Conservation (phyloP, 1,140 invertebrate genomes). For the Akabosia matsudoensis region DNA sequence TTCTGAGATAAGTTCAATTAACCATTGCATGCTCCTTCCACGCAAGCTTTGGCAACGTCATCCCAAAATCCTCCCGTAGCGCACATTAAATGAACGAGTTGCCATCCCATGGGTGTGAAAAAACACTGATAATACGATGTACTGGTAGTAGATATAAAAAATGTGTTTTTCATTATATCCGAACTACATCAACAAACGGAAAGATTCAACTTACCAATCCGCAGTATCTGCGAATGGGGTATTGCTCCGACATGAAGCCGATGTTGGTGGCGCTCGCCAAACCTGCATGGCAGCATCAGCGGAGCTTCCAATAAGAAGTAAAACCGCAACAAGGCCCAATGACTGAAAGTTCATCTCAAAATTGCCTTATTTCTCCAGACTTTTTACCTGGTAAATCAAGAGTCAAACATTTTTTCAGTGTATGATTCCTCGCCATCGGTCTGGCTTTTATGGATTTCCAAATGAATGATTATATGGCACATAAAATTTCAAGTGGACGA, state of each 20-base stretch:
- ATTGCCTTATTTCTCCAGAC: not conserved
- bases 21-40: not conserved
- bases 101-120: not conserved
- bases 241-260: not conserved
- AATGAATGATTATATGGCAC: too few relatives aligned
- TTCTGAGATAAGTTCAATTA: not conserved
- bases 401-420: too few relatives aligned
- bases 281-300: not conserved
- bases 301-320: not conserved
- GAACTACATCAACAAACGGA: not conserved
- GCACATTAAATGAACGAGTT: not conserved
- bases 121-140: not conserved
- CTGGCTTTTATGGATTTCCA: too few relatives aligned
- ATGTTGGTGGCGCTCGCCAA: not conserved
- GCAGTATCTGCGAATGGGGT: not conserved
- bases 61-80: not conserved
- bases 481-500: too few relatives aligned
- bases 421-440: too few relatives aligned
- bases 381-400: too few relatives aligned
- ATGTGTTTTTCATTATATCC: too few relatives aligned
- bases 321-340: not conserved
- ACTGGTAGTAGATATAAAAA: not conserved
- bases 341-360: not conserved
- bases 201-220: not conserved
- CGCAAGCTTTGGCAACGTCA: not conserved